These are phyloP conservation scores for Pilophorus perplexus DNA, from an alignment of 2,888 invertebrate species.

Conservation along the genomic window DNA sequence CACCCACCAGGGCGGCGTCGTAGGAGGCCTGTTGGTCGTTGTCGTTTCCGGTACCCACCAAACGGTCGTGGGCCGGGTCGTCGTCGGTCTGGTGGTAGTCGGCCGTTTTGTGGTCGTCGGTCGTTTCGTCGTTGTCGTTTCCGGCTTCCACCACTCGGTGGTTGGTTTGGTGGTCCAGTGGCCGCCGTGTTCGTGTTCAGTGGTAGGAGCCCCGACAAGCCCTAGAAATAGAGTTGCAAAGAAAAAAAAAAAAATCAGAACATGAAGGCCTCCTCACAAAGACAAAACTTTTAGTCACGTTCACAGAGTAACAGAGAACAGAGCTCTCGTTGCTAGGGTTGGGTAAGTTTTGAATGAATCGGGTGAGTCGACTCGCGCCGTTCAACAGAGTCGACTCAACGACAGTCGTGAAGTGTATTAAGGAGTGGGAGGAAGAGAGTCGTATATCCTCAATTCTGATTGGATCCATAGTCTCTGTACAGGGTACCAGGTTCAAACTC, in stretches of 20 bases:
- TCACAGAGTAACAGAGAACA: background rate
- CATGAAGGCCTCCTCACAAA: no score
- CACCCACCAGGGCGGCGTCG: slow-evolving; percentile 50
- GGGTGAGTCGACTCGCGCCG: no score
- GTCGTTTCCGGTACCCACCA: slow-evolving; percentile 44
- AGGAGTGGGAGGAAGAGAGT: no score
- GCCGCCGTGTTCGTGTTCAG: slow-evolving; percentile 45
- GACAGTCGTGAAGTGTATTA: no score
- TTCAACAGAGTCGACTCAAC: no score
- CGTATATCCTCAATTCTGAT: no score
- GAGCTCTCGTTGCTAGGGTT: background rate
- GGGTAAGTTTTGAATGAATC: background rate
- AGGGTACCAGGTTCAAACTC: no score
- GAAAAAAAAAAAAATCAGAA: background rate
- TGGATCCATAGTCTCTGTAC: no score
- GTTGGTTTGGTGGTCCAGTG: slow-evolving; percentile 45
- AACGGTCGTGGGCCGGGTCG: slow-evolving; percentile 41
- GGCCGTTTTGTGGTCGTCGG: slow-evolving; percentile 44
- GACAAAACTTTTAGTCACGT: no score
- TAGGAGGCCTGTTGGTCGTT: slow-evolving; percentile 49
- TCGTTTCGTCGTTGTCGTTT: slow-evolving; percentile 49
- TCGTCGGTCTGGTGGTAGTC: slow-evolving; percentile 48
- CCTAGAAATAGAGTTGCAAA: slow-evolving; percentile 29
- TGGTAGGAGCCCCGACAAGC: slow-evolving; percentile 35
- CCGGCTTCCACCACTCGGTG: slow-evolving; percentile 45